These are phyloP conservation scores for Cerceris rybyensis DNA, from an alignment of 2,888 invertebrate genomes.

Conservation along the genomic window DNA sequence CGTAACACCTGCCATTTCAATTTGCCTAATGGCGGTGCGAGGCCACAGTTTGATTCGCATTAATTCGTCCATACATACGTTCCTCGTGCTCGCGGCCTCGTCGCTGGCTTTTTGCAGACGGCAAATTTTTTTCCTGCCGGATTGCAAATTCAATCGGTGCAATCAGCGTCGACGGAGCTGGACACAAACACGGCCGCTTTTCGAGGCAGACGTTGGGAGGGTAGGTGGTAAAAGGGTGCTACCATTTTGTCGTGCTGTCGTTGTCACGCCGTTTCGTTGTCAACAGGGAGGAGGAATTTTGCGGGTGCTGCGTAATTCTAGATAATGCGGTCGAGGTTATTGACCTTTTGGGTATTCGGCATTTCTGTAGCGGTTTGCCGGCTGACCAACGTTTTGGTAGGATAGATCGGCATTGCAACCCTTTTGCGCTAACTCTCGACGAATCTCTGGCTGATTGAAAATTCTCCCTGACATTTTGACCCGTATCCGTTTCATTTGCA, in stretches of 20 bases:
- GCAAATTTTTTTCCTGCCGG: conserved; percentile 29
- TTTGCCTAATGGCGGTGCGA: conserved; percentile 36
- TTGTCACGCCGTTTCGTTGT: too few relatives aligned
- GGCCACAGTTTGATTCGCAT: conserved; percentile 28
- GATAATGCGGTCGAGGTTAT: too few relatives aligned
- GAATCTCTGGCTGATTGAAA: too few relatives aligned
- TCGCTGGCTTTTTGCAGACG: conserved; percentile 13
- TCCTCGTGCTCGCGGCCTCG: not conserved
- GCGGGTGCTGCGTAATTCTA: too few relatives aligned
- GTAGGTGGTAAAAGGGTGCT: not conserved
- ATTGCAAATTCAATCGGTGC: conserved; percentile 25
- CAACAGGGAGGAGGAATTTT: too few relatives aligned
- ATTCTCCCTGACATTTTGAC: too few relatives aligned
- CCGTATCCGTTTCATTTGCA: too few relatives aligned
- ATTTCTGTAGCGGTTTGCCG: too few relatives aligned
- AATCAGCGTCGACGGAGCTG: conserved; percentile 27
- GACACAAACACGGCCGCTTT: conserved; percentile 1
- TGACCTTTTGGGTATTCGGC: too few relatives aligned
- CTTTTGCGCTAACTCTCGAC: too few relatives aligned
- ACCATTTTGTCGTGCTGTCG: not conserved
- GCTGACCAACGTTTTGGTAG: too few relatives aligned
- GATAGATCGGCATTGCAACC: too few relatives aligned
- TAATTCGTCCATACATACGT: conserved; percentile 18
- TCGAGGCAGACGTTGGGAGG: not conserved
- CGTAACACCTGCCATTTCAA: conserved; percentile 39